Conservation (phyloP, 2,797 vertebrate species). For the Cryptoprocta ferox region DNA sequence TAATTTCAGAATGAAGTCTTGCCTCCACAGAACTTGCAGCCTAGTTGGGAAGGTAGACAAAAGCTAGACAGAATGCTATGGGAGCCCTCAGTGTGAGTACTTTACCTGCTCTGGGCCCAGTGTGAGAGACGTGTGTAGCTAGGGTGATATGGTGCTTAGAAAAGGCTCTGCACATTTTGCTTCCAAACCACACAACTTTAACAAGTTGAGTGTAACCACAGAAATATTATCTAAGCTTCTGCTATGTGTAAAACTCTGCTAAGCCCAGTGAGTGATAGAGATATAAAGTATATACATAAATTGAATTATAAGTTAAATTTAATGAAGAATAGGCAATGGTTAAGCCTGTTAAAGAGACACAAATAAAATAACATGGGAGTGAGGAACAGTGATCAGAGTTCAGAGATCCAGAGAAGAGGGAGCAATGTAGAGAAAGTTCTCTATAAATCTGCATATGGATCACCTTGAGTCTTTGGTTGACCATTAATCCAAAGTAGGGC, state of each 20-base stretch:
- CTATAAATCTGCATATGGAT: neutral
- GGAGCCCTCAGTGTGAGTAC: neutral
- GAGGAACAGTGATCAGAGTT: neutral
- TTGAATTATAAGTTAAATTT: neutral
- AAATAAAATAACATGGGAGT: neutral
- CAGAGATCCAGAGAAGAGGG: neutral
- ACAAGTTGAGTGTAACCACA: neutral
- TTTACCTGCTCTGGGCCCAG: neutral
- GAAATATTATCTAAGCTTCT: neutral
- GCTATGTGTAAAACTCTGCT: neutral
- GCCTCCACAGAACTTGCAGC: neutral
- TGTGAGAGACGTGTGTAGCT: neutral
- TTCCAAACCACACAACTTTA: neutral
- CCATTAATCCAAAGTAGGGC: neutral
- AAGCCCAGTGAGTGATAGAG: neutral
- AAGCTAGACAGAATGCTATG: no score
- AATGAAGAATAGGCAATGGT: neutral
- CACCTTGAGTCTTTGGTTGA: neutral
- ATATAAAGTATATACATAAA: neutral
- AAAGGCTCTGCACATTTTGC: neutral
- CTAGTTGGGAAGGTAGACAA: neutral
- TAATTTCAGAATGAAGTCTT: constrained; percentile 49
- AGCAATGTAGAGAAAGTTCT: neutral
- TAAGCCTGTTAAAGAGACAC: neutral
- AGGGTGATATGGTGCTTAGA: neutral